Percentiles rank a stretch among this genome's conserved stretches.
Conservation (phyloP, 2,888 invertebrate species). For the Leptura quadrifasciata region DNA sequence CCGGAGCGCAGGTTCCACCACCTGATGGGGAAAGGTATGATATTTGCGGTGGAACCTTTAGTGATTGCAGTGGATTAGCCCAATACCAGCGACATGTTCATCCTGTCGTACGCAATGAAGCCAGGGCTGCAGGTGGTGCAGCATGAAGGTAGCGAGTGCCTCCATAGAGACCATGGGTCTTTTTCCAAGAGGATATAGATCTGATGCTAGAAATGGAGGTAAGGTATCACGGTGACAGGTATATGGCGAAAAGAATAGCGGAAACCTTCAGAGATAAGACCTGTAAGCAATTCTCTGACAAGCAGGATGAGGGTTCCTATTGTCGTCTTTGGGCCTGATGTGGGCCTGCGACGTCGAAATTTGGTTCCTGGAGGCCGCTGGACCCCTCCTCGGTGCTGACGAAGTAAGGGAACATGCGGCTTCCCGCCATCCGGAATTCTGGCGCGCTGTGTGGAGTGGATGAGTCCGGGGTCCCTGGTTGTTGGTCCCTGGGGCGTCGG, state of each 20-base stretch:
- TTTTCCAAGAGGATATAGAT: neutral
- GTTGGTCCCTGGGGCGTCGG: no score
- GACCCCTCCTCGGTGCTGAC: no score
- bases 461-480: no score
- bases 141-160: neutral
- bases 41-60: neutral
- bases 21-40: no score
- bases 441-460: no score
- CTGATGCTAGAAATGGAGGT: constrained; percentile 18
- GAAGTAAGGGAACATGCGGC: no score
- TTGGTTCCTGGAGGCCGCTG: no score
- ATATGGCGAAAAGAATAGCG: neutral
- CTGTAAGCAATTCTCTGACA: neutral
- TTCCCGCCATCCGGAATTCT: no score
- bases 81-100: neutral
- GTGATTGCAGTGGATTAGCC: neutral
- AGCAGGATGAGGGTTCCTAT: no score
- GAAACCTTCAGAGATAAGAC: neutral
- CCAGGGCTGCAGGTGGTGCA: constrained; percentile 17
- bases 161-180: neutral
- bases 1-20: neutral
- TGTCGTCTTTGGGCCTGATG: no score
- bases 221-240: neutral
- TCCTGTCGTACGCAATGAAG: constrained; percentile 4
- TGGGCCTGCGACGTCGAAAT: no score